A percentile compares a stretch with the other conserved stretches of the same genome.
phyloP scores from a whole-genome alignment of 2,797 vertebrate species.

The Poecilia gillii region DNA sequence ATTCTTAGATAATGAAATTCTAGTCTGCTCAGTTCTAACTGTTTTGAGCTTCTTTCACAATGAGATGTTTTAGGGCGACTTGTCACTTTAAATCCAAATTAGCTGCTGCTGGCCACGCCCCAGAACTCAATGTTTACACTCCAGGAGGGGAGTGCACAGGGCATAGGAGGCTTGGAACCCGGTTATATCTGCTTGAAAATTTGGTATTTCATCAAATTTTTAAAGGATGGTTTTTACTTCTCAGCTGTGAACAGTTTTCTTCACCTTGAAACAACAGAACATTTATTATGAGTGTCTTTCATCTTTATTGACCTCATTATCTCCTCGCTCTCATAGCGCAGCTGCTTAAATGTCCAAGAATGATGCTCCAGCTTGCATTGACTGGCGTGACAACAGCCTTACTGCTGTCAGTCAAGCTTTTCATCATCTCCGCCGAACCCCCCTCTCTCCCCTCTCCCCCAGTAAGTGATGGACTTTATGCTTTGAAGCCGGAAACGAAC shows the following conservation, averaged over 20 bases:
- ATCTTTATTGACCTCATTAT: conserved; percentile 33
- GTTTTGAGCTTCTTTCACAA: no score
- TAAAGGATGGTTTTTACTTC: background rate
- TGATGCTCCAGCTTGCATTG: conserved; percentile 51
- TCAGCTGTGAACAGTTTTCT: background rate
- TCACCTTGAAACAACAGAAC: background rate
- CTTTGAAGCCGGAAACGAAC: conserved; percentile 43
- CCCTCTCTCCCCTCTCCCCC: conserved; percentile 14
- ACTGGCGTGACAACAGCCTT: conserved; percentile 63
- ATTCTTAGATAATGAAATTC: no score
- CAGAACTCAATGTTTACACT: no score
- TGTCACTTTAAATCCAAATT: no score
- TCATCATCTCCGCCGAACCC: conserved; percentile 51
- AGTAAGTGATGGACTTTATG: conserved; percentile 52
- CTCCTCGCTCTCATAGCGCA: conserved; percentile 37
- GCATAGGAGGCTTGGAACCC: background rate
- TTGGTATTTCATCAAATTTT: background rate
- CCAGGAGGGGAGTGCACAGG: background rate
- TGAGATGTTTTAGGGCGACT: no score
- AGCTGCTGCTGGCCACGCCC: no score
- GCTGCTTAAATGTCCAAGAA: conserved; percentile 62
- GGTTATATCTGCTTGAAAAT: background rate
- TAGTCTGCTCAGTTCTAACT: no score
- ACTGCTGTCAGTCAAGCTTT: conserved; percentile 65
- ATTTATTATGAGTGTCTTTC: conserved; percentile 43